phyloP scores from a whole-genome alignment of 2,113 vertebrate genomes.

The Xyrauchen texanus region DNA sequence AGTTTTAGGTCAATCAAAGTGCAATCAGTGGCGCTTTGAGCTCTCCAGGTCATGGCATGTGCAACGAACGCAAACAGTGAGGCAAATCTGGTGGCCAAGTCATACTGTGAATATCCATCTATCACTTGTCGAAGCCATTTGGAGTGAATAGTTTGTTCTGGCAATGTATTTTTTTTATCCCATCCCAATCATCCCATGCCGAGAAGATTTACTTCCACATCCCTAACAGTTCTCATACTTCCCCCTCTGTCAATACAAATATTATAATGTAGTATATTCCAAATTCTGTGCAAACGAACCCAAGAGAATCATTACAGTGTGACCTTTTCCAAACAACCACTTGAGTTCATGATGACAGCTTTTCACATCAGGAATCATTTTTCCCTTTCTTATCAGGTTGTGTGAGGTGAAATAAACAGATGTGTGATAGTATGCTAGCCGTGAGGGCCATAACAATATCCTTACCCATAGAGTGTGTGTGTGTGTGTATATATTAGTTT shows the following conservation, averaged over 20 bases:
- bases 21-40: slow-evolving; percentile 38
- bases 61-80: slow-evolving; percentile 32
- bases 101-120: slow-evolving; percentile 34
- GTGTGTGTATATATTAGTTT: no score
- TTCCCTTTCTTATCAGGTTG: no score
- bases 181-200: slow-evolving; percentile 22
- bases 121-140: slow-evolving; percentile 31
- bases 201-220: slow-evolving; percentile 31
- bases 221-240: not conserved
- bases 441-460: no score
- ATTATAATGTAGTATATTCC: not conserved
- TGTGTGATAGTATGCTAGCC: no score
- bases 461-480: no score
- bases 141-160: not conserved
- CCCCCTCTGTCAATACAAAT: not conserved
- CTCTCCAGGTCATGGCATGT: slow-evolving; percentile 13
- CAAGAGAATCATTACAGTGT: not conserved
- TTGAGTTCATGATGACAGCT: not conserved
- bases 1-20: slow-evolving; percentile 51
- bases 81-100: slow-evolving; percentile 29
- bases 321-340: slow-evolving; percentile 2
- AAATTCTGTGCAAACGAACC: not conserved
- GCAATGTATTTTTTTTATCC: no score
- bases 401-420: no score
- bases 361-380: not conserved